phyloP scores from a whole-genome alignment of 2,888 invertebrate genomes.

The Polyploca ridens region DNA sequence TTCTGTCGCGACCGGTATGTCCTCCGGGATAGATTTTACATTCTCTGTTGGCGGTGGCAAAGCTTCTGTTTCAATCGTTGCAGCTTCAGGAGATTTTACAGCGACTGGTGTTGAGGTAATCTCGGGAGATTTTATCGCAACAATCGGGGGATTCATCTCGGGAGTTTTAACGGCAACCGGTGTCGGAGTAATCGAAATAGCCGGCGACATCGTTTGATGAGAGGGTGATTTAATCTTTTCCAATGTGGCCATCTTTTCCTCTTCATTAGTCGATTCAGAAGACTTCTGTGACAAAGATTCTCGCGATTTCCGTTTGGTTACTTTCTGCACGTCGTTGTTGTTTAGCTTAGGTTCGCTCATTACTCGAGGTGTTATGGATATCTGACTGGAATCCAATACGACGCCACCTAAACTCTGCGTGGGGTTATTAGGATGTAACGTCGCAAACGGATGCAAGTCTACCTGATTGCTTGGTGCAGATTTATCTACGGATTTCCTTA shows the following conservation, averaged over 20 bases:
- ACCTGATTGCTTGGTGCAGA: conserved; percentile 53
- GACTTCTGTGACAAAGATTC: conserved; percentile 66
- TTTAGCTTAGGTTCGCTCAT: conserved; percentile 52
- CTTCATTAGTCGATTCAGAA: conserved; percentile 64
- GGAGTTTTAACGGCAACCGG: conserved; percentile 43
- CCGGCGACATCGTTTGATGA: conserved; percentile 53
- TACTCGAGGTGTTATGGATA: conserved; percentile 71
- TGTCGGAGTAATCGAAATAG: conserved; percentile 56
- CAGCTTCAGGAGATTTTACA: conserved; percentile 61
- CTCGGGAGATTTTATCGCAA: conserved; percentile 30
- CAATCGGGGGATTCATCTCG: conserved; percentile 40
- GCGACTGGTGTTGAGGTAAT: conserved; percentile 12
- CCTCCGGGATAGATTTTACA: conserved; percentile 56
- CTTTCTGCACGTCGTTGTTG: conserved; percentile 56
- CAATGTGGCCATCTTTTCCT: conserved; percentile 63
- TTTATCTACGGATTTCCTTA: conserved; percentile 78
- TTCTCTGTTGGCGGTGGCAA: conserved; percentile 64
- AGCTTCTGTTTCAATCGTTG: conserved; percentile 62
- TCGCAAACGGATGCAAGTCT: conserved; percentile 73
- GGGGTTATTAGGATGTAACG: conserved; percentile 64
- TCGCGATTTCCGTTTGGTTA: conserved; percentile 63
- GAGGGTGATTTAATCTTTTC: conserved; percentile 69
- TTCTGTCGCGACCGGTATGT: conserved; percentile 54
- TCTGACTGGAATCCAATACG: conserved; percentile 70
- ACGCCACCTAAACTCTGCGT: conserved; percentile 56